phyloP scores from a whole-genome alignment of 1,140 invertebrate genomes.

The Bombus pascuorum region DNA sequence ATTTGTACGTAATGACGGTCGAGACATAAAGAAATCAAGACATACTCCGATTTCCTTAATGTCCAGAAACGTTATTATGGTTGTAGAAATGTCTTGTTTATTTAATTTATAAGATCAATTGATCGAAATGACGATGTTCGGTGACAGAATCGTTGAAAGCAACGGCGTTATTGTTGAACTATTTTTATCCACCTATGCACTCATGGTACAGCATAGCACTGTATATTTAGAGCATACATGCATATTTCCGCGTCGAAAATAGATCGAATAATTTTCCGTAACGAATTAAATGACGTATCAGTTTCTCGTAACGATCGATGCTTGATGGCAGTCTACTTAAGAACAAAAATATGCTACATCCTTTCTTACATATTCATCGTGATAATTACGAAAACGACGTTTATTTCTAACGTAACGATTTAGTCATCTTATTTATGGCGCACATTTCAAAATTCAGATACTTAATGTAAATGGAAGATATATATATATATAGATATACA shows the following conservation, averaged over 20 bases:
- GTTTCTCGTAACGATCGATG: background rate
- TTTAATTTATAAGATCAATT: background rate
- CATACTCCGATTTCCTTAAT: too few species aligned
- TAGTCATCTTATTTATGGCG: constrained; percentile 20
- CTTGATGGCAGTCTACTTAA: constrained; percentile 21
- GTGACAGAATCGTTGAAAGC: constrained; percentile 2
- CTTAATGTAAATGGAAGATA: constrained; percentile 28
- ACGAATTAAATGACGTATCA: constrained; percentile 5
- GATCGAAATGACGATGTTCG: background rate
- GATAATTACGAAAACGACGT: background rate
- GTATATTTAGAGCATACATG: constrained; percentile 42
- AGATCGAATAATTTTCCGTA: constrained; percentile 33
- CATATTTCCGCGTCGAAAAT: constrained; percentile 22
- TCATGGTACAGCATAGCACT: constrained; percentile 36
- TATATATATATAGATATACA: background rate
- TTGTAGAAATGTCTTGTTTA: background rate
- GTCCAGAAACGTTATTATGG: background rate
- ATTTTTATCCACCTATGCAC: constrained; percentile 40
- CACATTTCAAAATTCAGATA: constrained; percentile 10
- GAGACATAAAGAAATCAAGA: background rate
- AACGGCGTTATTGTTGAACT: constrained; percentile 13
- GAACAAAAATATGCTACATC: background rate
- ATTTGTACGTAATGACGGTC: background rate
- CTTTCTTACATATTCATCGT: background rate
- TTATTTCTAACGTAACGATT: background rate